Conservation (phyloP, 2,113 vertebrate species). For the Calonectris borealis region DNA sequence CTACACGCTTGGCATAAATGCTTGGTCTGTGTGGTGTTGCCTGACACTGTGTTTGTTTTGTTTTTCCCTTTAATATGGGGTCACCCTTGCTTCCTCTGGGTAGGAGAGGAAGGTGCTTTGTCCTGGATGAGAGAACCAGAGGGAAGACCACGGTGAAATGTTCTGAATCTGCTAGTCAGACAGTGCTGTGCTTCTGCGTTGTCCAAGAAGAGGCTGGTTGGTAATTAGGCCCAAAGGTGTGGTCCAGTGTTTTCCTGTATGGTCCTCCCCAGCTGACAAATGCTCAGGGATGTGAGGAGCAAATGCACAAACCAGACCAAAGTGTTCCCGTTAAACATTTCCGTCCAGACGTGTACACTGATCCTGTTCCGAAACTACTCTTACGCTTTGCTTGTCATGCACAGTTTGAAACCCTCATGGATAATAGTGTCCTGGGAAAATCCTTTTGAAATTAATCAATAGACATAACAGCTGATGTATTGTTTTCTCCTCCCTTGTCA, state of each 20-base stretch:
- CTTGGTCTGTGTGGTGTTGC: background rate
- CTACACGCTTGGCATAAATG: rapidly evolving
- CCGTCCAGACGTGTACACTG: rapidly evolving
- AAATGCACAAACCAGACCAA: background rate
- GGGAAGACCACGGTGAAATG: background rate
- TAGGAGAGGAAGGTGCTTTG: background rate
- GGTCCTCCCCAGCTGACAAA: background rate
- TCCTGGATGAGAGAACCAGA: background rate
- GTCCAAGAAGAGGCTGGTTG: background rate
- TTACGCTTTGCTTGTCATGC: background rate
- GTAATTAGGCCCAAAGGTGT: background rate
- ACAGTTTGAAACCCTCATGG: background rate
- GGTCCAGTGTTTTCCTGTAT: background rate
- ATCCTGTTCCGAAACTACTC: background rate
- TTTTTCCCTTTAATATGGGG: background rate
- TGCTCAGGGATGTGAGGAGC: background rate
- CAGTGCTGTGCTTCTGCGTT: background rate
- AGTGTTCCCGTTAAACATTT: background rate
- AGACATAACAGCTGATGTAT: background rate
- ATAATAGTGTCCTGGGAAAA: background rate
- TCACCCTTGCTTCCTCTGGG: background rate
- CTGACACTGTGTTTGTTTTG: background rate
- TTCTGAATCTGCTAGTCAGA: background rate
- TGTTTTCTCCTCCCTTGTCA: background rate
- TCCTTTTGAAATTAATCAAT: background rate